phyloP scores from a whole-genome alignment of 2,888 invertebrate species.

The Marronus borbonicus region DNA sequence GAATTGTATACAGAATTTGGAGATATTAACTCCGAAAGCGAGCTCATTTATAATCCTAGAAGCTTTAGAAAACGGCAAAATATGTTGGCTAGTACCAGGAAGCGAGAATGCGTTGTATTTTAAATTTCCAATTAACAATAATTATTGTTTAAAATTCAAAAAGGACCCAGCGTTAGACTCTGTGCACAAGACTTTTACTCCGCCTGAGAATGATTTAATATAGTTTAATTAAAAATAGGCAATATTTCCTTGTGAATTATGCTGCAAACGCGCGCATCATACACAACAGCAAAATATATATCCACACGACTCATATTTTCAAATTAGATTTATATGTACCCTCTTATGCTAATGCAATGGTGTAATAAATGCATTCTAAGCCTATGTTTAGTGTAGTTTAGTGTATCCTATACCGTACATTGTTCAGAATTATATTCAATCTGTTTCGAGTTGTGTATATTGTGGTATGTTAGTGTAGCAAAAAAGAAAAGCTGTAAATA shows the following conservation, averaged over 20 bases:
- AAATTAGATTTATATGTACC: too few species aligned
- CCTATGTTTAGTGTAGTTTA: too few species aligned
- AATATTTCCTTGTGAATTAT: constrained; percentile 12
- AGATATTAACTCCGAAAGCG: too few species aligned
- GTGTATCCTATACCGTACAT: too few species aligned
- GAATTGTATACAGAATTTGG: too few species aligned
- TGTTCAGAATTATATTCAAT: too few species aligned
- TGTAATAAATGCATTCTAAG: too few species aligned
- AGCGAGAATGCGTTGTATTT: constrained; percentile 2
- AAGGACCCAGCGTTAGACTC: neutral
- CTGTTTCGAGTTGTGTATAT: too few species aligned
- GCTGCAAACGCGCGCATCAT: neutral
- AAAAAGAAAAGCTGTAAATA: too few species aligned
- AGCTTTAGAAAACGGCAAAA: neutral
- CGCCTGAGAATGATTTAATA: neutral
- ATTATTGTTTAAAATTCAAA: constrained; percentile 21
- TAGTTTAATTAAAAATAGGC: too few species aligned
- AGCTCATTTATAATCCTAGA: neutral
- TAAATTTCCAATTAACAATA: constrained; percentile 40
- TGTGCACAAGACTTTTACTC: neutral
- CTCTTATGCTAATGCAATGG: too few species aligned
- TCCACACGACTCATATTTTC: neutral
- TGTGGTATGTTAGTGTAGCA: too few species aligned
- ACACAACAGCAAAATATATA: neutral
- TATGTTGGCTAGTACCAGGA: neutral